These are phyloP conservation scores for Cryptoblepharus egeriae DNA, from an alignment of 2,797 vertebrate species.

Conservation along the genomic window DNA sequence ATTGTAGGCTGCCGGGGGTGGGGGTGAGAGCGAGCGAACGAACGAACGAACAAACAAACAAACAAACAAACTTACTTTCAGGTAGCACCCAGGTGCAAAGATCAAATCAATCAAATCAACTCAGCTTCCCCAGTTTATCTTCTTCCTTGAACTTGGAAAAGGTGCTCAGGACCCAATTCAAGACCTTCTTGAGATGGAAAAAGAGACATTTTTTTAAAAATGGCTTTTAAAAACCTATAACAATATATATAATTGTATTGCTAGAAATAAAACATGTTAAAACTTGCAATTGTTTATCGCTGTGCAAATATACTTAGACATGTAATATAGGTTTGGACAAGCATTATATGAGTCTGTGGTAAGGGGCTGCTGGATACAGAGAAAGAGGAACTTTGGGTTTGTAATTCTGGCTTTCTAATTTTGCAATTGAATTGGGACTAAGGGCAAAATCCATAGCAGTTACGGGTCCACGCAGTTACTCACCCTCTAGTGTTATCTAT, in stretches of 20 bases:
- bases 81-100: not conserved
- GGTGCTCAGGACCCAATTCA: not conserved
- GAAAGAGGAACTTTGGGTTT: not conserved
- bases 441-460: too few relatives aligned
- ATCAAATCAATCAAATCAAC: not conserved
- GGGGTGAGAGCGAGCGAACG: not conserved
- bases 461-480: too few relatives aligned
- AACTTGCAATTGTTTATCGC: not conserved
- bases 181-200: not conserved
- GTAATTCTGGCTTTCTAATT: not conserved
- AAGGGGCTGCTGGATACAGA: too few relatives aligned
- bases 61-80: not conserved
- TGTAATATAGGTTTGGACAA: not conserved
- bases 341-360: not conserved
- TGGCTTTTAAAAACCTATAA: not conserved
- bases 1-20: too few relatives aligned
- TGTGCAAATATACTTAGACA: not conserved
- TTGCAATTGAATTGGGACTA: not conserved
- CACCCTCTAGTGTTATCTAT: too few relatives aligned
- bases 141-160: not conserved
- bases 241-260: not conserved
- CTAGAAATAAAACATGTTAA: not conserved
- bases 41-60: not conserved
- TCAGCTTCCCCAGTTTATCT: not conserved
- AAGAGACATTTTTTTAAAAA: not conserved